Conservation (phyloP, 2,113 vertebrate genomes). For the Rhea pennata region DNA sequence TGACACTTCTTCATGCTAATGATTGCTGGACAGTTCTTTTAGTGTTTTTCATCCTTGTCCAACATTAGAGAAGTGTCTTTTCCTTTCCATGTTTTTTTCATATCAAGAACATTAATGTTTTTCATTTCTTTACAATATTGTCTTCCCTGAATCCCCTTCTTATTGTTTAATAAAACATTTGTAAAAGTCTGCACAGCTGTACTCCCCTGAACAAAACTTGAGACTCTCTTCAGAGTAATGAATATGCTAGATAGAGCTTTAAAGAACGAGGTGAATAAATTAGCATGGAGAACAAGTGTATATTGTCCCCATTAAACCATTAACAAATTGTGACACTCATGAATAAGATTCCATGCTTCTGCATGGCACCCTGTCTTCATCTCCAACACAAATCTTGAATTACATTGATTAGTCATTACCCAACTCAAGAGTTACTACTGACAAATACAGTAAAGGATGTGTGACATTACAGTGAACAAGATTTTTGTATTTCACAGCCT, state of each 20-base stretch:
- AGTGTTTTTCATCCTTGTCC: neutral
- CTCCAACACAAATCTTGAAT: neutral
- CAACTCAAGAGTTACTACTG: neutral
- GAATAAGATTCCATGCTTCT: neutral
- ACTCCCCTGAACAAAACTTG: neutral
- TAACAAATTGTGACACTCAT: rapidly evolving
- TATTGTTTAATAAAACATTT: neutral
- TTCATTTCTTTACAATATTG: neutral
- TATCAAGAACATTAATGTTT: neutral
- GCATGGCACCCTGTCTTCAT: neutral
- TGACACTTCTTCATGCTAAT: neutral
- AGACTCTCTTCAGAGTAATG: neutral
- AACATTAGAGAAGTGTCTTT: neutral
- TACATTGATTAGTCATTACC: neutral
- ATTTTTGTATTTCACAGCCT: neutral
- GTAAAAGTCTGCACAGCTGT: neutral
- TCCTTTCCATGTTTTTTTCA: neutral
- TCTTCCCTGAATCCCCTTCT: neutral
- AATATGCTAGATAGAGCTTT: neutral
- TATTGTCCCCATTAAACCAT: neutral
- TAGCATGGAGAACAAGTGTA: neutral
- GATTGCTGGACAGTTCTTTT: neutral
- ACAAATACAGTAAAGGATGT: neutral
- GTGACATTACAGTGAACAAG: too few relatives aligned
- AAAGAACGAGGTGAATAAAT: neutral